phyloP scores from a whole-genome alignment of 2,888 invertebrate species.

The Cheilosia variabilis region DNA sequence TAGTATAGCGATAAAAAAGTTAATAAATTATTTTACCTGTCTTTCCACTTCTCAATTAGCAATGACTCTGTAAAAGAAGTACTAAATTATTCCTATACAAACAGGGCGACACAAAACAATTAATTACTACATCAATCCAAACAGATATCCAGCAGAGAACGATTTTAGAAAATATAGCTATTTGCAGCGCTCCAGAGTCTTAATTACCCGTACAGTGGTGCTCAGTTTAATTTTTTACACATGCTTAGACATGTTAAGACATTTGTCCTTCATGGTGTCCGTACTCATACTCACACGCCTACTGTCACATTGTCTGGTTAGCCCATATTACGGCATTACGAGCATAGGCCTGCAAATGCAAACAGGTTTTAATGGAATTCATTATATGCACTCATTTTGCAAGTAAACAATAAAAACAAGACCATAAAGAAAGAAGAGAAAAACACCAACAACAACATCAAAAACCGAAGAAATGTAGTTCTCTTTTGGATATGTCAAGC shows the following conservation, averaged over 20 bases:
- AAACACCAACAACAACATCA: constrained; percentile 19
- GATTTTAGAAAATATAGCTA: constrained; percentile 69
- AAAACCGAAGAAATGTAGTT: constrained; percentile 46
- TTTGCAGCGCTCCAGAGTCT: constrained; percentile 62
- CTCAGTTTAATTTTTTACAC: constrained; percentile 63
- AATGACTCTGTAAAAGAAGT: constrained; percentile 50
- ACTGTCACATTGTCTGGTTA: constrained; percentile 70
- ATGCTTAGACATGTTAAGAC: constrained; percentile 74
- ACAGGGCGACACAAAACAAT: constrained; percentile 69
- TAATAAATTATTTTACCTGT: constrained; percentile 52
- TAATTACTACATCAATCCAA: constrained; percentile 73
- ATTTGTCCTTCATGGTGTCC: constrained; percentile 74
- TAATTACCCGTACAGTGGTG: constrained; percentile 63
- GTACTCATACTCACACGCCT: constrained; percentile 67
- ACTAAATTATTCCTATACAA: constrained; percentile 63
- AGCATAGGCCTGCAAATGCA: constrained; percentile 43
- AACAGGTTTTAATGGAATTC: constrained; percentile 74
- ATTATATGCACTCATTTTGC: constrained; percentile 73
- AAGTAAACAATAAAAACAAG: constrained; percentile 63
- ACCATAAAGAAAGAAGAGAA: constrained; percentile 35
- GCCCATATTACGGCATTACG: constrained; percentile 49
- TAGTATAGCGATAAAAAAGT: neutral
- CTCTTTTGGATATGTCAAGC: constrained; percentile 60
- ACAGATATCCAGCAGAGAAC: constrained; percentile 62
- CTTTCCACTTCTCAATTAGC: constrained; percentile 62